phyloP scores from a whole-genome alignment of 2,113 vertebrate species.

The Leucopsar rothschildi region DNA sequence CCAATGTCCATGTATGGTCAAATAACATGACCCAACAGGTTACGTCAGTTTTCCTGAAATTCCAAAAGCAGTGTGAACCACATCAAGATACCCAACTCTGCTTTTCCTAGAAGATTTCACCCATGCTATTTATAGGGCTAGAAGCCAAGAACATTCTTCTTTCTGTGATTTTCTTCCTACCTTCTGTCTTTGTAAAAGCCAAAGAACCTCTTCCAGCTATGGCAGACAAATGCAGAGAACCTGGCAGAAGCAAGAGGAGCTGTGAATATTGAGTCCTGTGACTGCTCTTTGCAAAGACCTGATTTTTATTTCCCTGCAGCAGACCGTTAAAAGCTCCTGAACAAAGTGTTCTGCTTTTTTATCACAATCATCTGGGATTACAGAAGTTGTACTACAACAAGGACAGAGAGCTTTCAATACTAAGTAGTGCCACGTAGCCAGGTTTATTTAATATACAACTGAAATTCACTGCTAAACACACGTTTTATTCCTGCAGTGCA shows the following conservation, averaged over 20 bases:
- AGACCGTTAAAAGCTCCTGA: not conserved
- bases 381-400: not conserved
- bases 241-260: not conserved
- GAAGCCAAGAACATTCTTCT: not conserved
- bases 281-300: not conserved
- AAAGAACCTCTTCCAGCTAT: not conserved
- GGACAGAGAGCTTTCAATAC: not conserved
- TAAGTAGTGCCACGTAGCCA: not conserved
- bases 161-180: not conserved
- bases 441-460: not conserved
- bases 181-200: not conserved
- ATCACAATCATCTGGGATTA: not conserved
- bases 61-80: not conserved
- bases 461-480: not conserved
- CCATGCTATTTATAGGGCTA: not conserved
- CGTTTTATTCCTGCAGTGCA: not conserved
- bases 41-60: not conserved
- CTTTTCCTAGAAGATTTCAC: conserved; percentile 36
- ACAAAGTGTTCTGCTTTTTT: not conserved
- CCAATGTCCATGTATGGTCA: not conserved
- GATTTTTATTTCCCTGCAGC: not conserved
- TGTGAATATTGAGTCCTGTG: not conserved
- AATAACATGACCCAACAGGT: not conserved
- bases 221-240: not conserved
- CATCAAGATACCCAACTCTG: not conserved